These are phyloP conservation scores for Limnephilus marmoratus DNA, from an alignment of 2,888 invertebrate genomes.

Conservation along the genomic window DNA sequence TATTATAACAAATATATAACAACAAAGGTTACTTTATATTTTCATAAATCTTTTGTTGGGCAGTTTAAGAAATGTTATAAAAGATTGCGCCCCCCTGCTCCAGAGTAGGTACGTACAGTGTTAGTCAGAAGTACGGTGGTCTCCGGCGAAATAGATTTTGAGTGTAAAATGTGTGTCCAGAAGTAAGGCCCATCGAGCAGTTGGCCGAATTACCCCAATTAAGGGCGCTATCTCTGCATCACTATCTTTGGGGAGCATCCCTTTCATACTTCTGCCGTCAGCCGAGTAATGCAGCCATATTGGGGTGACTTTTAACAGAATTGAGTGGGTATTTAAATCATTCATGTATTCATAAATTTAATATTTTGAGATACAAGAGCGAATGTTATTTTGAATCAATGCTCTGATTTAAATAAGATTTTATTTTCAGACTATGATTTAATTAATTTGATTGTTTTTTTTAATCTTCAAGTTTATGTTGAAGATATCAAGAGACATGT, in stretches of 20 bases:
- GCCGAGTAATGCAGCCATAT: not conserved
- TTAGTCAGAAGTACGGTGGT: not conserved
- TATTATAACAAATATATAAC: too few relatives aligned
- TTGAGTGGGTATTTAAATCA: not conserved
- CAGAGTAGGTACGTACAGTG: not conserved
- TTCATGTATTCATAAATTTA: not conserved
- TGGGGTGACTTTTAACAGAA: constrained; percentile 38
- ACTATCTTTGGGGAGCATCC: constrained; percentile 63
- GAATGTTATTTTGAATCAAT: too few relatives aligned
- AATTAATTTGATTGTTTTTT: too few relatives aligned
- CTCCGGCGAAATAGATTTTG: constrained; percentile 64
- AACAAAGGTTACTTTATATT: too few relatives aligned
- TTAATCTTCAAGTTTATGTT: too few relatives aligned
- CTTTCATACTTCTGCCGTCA: constrained; percentile 39
- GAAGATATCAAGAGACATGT: too few relatives aligned
- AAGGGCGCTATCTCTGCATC: constrained; percentile 62
- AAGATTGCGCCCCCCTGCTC: not conserved
- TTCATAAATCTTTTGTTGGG: not conserved
- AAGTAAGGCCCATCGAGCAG: constrained; percentile 62
- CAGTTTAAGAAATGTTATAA: not conserved
- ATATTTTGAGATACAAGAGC: not conserved
- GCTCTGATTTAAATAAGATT: too few relatives aligned
- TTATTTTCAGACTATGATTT: too few relatives aligned
- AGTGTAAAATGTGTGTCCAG: constrained; percentile 60
- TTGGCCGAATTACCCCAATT: constrained; percentile 66